These are phyloP conservation scores for Corvus cornix DNA, from an alignment of 2,113 vertebrate genomes.

Conservation along the genomic window DNA sequence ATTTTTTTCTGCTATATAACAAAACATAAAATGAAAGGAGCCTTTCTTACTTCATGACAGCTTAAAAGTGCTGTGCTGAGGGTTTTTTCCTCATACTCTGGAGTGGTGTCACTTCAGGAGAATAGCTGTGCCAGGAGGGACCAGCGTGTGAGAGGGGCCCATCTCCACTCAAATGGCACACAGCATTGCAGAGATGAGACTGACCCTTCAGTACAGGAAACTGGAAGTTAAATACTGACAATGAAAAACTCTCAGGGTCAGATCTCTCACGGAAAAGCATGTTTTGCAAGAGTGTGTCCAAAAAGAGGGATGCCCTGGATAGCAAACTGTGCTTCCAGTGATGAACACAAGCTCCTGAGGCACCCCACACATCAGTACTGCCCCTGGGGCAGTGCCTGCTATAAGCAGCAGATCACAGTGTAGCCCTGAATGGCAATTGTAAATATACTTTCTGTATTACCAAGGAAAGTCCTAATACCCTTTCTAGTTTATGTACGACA, in stretches of 20 bases:
- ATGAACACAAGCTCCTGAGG: neutral
- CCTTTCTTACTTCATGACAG: slow-evolving; percentile 34
- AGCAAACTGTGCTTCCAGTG: neutral
- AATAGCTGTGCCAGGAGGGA: neutral
- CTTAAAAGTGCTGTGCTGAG: slow-evolving; percentile 3
- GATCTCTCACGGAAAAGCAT: neutral
- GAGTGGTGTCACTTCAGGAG: slow-evolving; percentile 5
- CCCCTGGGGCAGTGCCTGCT: neutral
- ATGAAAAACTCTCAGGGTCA: neutral
- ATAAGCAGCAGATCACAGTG: neutral
- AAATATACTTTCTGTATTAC: neutral
- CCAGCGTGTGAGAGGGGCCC: rapidly evolving
- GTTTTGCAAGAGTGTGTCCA: neutral
- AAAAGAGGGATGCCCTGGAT: neutral
- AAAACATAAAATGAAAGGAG: slow-evolving; percentile 47
- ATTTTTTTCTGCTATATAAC: slow-evolving; percentile 51
- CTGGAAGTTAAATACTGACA: neutral
- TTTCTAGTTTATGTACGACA: neutral
- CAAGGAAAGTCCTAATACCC: neutral
- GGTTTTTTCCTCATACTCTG: neutral
- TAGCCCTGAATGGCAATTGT: neutral
- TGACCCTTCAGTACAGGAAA: neutral
- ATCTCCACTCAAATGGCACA: rapidly evolving
- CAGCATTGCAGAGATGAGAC: neutral
- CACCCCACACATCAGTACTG: neutral